Base-by-base conservation (phyloP, 2,113 vertebrate species). In the Pangasianodon hypophthalmus region DNA sequence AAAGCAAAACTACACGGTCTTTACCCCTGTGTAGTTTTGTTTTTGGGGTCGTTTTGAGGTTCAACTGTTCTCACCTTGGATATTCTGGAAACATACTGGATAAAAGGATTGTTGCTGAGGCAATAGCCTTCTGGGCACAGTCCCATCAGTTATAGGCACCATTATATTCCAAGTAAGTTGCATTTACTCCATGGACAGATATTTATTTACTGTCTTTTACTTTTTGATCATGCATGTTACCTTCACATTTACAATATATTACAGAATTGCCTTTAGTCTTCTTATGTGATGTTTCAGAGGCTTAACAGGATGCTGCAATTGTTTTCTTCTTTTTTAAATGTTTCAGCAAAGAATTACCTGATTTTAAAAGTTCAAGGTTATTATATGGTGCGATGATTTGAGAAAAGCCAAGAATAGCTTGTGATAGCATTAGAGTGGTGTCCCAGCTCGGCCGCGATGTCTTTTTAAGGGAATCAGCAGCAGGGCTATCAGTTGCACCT, bases 11-110 rank as follows among this genome's bases (percentile, higher is more conserved):
- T 97, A 98, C 98, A 97, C 96, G 95, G 96, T 95, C 89, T 58
- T 50, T 86, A 92, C 96, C 86, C 94, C 97, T 91, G 98, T 98
- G 98, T 98, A 97, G 98, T 98, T 99, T 98, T 98, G 97, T 98
- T 97, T 96, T 97, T 96, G 92, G 94, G 92, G 89, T 88, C 88
- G 87, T 90, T 94, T 93, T 96, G 97, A 97, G 97, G 97, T 96
- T 96, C 95, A 95, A 95, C 94, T 93, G 95, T 97, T 97, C 96
- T 96, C 96, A 97, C 97, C 95, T 93, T 96, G 97, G 96, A 97
- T 97, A 96, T 96, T 96, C 95, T 92, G 94, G 95, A 92, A 96
- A 95, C 94, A 95, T 95, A 96, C 94, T 95, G 96, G 95, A 96
- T 97, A 97, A 96, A 96, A 96, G 96, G 96, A 97, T 97, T 96